phyloP scores from a whole-genome alignment of 1,140 invertebrate genomes.

The Diachasma alloeum region DNA sequence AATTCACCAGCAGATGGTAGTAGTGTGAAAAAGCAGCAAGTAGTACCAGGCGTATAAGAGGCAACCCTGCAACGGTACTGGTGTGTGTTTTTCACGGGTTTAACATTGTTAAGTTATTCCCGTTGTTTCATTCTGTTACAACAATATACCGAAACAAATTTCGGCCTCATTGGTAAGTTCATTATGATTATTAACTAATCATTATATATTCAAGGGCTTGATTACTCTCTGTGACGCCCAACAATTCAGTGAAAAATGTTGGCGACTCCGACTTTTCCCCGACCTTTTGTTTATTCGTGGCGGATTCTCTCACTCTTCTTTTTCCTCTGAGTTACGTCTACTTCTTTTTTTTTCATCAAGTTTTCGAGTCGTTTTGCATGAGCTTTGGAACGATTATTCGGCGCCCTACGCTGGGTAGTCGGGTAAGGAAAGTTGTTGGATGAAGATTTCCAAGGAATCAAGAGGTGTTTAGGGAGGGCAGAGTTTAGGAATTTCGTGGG shows the following conservation, averaged over 20 bases:
- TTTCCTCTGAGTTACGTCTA: neutral
- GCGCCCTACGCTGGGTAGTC: neutral
- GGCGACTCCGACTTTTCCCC: conserved; percentile 34
- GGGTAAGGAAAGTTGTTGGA: neutral
- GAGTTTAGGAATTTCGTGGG: conserved; percentile 29
- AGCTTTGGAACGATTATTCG: neutral
- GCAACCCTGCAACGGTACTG: conserved; percentile 59
- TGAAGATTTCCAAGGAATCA: conserved; percentile 3
- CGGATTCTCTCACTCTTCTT: conserved; percentile 43
- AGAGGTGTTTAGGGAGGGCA: conserved; percentile 25
- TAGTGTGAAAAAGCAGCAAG: conserved; percentile 44
- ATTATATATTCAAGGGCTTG: conserved; percentile 11
- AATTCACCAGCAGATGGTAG: conserved; percentile 47
- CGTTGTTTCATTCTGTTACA: conserved; percentile 47
- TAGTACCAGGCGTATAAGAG: conserved; percentile 52
- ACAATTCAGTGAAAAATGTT: conserved; percentile 39
- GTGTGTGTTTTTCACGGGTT: conserved; percentile 46
- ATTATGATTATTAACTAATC: neutral
- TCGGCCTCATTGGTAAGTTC: conserved; percentile 55
- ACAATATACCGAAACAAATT: conserved; percentile 49
- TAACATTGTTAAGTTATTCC: conserved; percentile 39
- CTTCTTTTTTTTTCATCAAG: neutral
- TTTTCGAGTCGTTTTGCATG: neutral
- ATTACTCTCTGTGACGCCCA: neutral
- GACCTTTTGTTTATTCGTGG: conserved; percentile 62